phyloP scores from a whole-genome alignment of 2,113 vertebrate genomes.

The Progne subis region DNA sequence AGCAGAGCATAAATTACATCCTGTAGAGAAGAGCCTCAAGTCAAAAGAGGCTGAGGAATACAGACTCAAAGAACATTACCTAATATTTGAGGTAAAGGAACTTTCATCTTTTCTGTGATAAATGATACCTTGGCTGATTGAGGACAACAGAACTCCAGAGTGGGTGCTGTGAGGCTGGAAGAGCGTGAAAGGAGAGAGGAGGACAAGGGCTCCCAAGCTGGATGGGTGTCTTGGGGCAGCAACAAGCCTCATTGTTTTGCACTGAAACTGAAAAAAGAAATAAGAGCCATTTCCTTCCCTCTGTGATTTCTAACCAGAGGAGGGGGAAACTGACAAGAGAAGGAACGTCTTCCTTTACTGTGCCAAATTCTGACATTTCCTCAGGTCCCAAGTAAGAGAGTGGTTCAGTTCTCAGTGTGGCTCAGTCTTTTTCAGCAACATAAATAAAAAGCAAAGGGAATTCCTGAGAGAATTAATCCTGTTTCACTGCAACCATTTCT shows the following conservation, averaged over 20 bases:
- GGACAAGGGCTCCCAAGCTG: not conserved
- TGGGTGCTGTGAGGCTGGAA: not conserved
- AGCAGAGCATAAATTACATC: constrained; percentile 88
- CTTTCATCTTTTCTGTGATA: constrained; percentile 29
- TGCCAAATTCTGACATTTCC: not conserved
- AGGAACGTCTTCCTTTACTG: not conserved
- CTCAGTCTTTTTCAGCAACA: not conserved
- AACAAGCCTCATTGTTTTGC: not conserved
- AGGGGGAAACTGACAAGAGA: not conserved
- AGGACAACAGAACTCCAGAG: not conserved
- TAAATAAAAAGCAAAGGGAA: not conserved
- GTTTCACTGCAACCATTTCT: not conserved
- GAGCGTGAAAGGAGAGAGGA: not conserved
- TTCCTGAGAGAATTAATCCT: not conserved
- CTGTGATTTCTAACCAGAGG: not conserved
- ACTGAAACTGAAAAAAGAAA: not conserved
- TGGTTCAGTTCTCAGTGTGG: not conserved
- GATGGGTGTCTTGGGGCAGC: not conserved
- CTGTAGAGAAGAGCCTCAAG: constrained; percentile 84
- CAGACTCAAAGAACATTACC: constrained; percentile 96
- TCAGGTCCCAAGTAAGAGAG: not conserved
- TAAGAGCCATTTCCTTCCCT: not conserved
- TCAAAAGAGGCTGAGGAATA: constrained; percentile 93
- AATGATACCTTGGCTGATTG: not conserved
- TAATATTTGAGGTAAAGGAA: constrained; percentile 90